Evolutionary conservation across 2,797 vertebrate genomes (phyloP).

Genomic region (Synanceia verrucosa): DNA sequence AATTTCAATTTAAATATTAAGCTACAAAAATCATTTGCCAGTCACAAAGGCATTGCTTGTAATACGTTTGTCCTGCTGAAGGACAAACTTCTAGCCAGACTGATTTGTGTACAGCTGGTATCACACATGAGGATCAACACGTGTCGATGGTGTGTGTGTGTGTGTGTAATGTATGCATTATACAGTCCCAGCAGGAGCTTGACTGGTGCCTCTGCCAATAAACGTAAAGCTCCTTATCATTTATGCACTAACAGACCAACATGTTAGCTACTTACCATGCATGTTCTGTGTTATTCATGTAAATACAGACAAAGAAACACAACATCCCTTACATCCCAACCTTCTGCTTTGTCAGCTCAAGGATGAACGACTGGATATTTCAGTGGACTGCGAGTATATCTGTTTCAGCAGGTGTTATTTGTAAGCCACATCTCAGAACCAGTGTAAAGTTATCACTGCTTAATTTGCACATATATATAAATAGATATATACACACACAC

Average conservation of each 20-base stretch:
- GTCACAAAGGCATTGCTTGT: background rate
- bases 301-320: no score
- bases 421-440: background rate
- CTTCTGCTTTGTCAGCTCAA: no score
- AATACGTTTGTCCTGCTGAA: background rate
- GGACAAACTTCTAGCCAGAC: background rate
- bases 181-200: slow-evolving; percentile 20
- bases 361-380: no score
- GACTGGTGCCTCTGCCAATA: slow-evolving; percentile 20
- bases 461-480: background rate
- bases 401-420: no score
- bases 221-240: slow-evolving; percentile 38
- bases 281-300: no score
- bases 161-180: slow-evolving; percentile 10
- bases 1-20: background rate
- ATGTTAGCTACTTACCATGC: slow-evolving; percentile 15
- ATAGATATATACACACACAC: no score
- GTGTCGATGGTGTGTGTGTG: background rate
- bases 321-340: no score
- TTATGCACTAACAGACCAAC: slow-evolving; percentile 1
- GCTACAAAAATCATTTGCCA: background rate
- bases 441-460: background rate
- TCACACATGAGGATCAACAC: background rate
- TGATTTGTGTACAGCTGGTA: background rate
- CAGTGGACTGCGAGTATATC: no score